Conservation (phyloP, 2,797 vertebrate genomes). For the Sebastiscus albofasciatus region DNA sequence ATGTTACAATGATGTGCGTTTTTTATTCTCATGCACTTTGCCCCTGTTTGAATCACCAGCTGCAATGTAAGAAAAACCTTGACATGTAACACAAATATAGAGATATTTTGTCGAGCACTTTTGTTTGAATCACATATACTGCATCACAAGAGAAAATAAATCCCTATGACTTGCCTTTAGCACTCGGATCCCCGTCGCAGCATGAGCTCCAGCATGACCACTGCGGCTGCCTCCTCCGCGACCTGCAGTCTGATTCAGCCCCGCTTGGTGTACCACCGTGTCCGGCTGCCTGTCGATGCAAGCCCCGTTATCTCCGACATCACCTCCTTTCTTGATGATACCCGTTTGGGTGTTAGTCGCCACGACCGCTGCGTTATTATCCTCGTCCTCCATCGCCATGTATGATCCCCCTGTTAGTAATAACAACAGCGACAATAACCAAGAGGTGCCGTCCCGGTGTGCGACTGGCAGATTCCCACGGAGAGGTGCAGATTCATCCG, state of each 20-base stretch:
- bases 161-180: slow-evolving; percentile 80
- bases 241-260: slow-evolving; percentile 66
- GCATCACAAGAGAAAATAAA: neutral
- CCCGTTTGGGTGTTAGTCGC: slow-evolving; percentile 61
- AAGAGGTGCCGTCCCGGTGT: slow-evolving; percentile 53
- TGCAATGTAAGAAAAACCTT: neutral
- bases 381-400: slow-evolving; percentile 86
- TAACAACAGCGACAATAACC: slow-evolving; percentile 29
- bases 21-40: slow-evolving; percentile 53
- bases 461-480: slow-evolving; percentile 74
- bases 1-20: slow-evolving; percentile 26
- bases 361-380: slow-evolving; percentile 52
- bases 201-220: slow-evolving; percentile 67
- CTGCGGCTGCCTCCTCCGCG: slow-evolving; percentile 68
- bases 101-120: slow-evolving; percentile 41
- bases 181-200: slow-evolving; percentile 84
- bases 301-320: slow-evolving; percentile 77
- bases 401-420: slow-evolving; percentile 25
- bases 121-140: slow-evolving; percentile 7
- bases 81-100: slow-evolving; percentile 15
- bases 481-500: slow-evolving; percentile 69
- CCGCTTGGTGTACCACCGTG: slow-evolving; percentile 72
- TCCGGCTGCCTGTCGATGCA: slow-evolving; percentile 80
- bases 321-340: slow-evolving; percentile 68
- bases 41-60: slow-evolving; percentile 35